Evolutionary conservation across 1,140 invertebrate species (phyloP).

Genomic region (Pseudomyrmex sp.): DNA sequence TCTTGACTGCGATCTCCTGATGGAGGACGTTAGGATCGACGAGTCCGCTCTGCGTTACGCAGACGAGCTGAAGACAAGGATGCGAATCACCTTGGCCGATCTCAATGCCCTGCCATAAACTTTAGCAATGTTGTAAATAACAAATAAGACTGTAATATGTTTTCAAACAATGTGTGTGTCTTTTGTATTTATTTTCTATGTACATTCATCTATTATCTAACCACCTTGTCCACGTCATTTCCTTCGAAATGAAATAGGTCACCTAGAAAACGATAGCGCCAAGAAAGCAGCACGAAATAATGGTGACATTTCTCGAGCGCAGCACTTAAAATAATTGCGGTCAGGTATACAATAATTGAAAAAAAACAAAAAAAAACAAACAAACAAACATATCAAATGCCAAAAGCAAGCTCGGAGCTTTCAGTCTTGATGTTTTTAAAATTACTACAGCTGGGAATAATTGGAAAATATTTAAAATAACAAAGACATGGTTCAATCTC

Average conservation of each 20-base stretch:
- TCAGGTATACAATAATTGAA: neutral
- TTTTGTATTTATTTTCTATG: neutral
- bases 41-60: constrained; percentile 77
- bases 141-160: constrained; percentile 9
- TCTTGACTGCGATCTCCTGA: constrained; percentile 80
- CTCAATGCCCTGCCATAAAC: constrained; percentile 63
- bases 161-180: neutral
- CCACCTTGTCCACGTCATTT: neutral
- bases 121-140: constrained; percentile 64
- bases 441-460: constrained; percentile 23
- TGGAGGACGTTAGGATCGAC: constrained; percentile 77
- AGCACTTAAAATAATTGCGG: constrained; percentile 24
- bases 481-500: constrained; percentile 8
- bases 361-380: constrained; percentile 4
- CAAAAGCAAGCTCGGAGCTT: constrained; percentile 3
- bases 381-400: neutral
- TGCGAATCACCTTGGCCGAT: constrained; percentile 69
- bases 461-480: constrained; percentile 51
- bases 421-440: neutral
- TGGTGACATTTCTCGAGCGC: neutral
- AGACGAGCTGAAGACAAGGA: constrained; percentile 77
- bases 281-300: constrained; percentile 27
- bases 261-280: constrained; percentile 6
- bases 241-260: constrained; percentile 30
- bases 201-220: neutral